Evolutionary conservation across 2,113 vertebrate species (phyloP).

Genomic region (Channa maculata): DNA sequence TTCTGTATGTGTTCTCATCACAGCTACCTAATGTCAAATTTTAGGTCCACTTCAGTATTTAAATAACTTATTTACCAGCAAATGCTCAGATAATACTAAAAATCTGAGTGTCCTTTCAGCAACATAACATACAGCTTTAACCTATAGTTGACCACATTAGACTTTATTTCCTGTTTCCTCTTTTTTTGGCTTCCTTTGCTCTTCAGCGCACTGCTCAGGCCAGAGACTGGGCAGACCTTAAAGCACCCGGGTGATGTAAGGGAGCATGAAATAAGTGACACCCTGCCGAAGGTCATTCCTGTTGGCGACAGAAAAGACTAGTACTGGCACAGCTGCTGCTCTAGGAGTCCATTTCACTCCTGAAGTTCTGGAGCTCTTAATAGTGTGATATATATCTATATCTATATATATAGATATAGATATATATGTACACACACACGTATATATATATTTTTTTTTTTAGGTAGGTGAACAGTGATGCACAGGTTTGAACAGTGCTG

Average conservation of each 20-base stretch:
- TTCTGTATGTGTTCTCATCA: slow-evolving; percentile 1
- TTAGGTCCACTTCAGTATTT: neutral
- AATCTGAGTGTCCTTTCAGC: neutral
- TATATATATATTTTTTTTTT: no score
- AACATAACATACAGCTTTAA: slow-evolving; percentile 7
- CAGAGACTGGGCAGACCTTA: slow-evolving; percentile 28
- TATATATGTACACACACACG: no score
- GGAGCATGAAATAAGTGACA: slow-evolving; percentile 21
- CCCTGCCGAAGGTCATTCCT: slow-evolving; percentile 34
- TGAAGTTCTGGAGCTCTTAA: slow-evolving; percentile 15
- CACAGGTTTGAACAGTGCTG: slow-evolving; percentile 34
- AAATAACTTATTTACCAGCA: slow-evolving; percentile 21
- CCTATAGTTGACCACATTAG: slow-evolving; percentile 18
- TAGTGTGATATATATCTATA: neutral
- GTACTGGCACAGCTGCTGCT: slow-evolving; percentile 31
- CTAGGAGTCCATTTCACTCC: slow-evolving; percentile 28
- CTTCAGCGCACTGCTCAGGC: slow-evolving; percentile 25
- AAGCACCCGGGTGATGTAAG: slow-evolving; percentile 57
- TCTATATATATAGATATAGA: no score
- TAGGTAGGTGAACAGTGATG: slow-evolving; percentile 7
- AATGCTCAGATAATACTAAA: neutral
- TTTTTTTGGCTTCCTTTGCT: slow-evolving; percentile 28
- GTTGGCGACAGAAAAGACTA: slow-evolving; percentile 25
- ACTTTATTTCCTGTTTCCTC: slow-evolving; percentile 19
- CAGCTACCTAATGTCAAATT: neutral